Evolutionary conservation across 2,797 vertebrate genomes (phyloP).

Genomic region (Anomalospiza imberbis): DNA sequence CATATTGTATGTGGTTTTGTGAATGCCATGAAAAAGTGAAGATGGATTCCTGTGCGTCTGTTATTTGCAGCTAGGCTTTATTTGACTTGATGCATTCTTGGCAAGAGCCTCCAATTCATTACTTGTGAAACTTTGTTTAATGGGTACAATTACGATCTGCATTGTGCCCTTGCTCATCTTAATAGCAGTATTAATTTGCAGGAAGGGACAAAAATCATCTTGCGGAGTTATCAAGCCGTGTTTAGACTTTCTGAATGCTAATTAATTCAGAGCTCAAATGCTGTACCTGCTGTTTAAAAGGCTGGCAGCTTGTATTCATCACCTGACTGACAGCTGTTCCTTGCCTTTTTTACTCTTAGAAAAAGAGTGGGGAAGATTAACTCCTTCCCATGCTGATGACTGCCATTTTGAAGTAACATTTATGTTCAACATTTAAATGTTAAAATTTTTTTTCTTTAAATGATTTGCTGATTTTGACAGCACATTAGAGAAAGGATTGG

Average conservation of each 20-base stretch:
- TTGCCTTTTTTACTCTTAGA: slow-evolving; percentile 58
- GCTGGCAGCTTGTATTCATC: slow-evolving; percentile 77
- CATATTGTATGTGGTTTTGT: not conserved
- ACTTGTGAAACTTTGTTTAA: slow-evolving; percentile 38
- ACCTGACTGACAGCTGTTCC: slow-evolving; percentile 77
- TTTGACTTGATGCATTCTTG: slow-evolving; percentile 5
- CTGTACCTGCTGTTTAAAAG: slow-evolving; percentile 73
- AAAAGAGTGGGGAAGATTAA: slow-evolving; percentile 65
- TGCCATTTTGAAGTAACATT: slow-evolving; percentile 17
- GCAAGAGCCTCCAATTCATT: slow-evolving; percentile 35
- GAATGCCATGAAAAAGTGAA: not conserved
- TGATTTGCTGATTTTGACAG: slow-evolving; percentile 13
- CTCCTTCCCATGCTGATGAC: slow-evolving; percentile 57
- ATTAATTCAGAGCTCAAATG: slow-evolving; percentile 74
- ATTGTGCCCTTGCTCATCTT: slow-evolving; percentile 58
- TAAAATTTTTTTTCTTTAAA: not conserved
- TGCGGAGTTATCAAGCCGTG: slow-evolving; percentile 33
- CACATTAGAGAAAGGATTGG: not conserved
- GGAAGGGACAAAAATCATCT: slow-evolving; percentile 64
- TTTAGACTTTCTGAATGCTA: slow-evolving; percentile 73
- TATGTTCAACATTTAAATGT: not conserved
- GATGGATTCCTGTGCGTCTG: not conserved
- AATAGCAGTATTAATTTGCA: slow-evolving; percentile 64
- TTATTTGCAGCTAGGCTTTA: not conserved
- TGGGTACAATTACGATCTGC: slow-evolving; percentile 22